Base-by-base conservation (phyloP, 1,140 invertebrate species). In the Psilanteris sp. region DNA sequence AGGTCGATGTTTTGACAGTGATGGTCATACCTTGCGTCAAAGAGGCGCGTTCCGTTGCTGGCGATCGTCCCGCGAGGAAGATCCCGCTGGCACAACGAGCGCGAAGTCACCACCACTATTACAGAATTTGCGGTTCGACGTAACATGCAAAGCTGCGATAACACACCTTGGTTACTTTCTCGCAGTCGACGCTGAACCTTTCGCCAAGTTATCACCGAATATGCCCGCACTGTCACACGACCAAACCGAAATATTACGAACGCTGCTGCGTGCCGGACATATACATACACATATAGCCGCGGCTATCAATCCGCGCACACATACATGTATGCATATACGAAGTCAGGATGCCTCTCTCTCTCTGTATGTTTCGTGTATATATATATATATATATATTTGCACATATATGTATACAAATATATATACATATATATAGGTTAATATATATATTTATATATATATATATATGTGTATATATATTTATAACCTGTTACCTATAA, bases 71-170 rank as follows among this genome's bases (percentile, higher is more conserved):
- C 14, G 32, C 48, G 57, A 41, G 50, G 57, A 77, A 46, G 59
- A 67, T 72, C 37, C 59, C 36, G 37, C 32, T 71, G 62, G 61
- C 74, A 72, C 74, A 72, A 41, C 66, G 59, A 66, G 43, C 64
- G 73, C 73, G 44, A 41, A 46, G 39, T 67, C 74, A 77, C 74
- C 59, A 77, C 31, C 74, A 77, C 74, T 61, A 41, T 13, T 76
- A 27, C 9, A 16, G 39, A 27, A 15, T 27, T 43, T 62, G 48
- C 57, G 73, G 57, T 64, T 55, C 73, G 73, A 64, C 73, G 73
- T 76, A 76, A 76, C 73, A 76, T 76, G 73, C 73, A 76, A 76
- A 54, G 48, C 34, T 32, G 52, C 59, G 61, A 66, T 61, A 76
- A 26, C 66, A 68, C 72, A 70, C 57, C 55, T 48, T 26, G 34